Conservation (phyloP, 2,113 vertebrate species). For the Anolis sagrei region DNA sequence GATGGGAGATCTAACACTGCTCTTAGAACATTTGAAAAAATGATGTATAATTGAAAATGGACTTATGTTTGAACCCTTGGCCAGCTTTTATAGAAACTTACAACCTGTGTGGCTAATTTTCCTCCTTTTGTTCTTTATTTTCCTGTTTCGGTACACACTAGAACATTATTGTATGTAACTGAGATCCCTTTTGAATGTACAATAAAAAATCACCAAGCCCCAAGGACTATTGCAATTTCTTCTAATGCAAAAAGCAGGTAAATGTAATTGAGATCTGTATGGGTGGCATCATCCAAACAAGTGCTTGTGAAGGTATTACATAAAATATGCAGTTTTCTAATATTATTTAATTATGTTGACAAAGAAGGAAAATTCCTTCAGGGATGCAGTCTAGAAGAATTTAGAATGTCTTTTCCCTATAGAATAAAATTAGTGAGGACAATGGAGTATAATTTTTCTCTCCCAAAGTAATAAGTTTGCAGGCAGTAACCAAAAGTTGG, state of each 20-base stretch:
- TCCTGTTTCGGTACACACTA: too few relatives aligned
- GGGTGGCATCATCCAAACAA: neutral
- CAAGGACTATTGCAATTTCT: neutral
- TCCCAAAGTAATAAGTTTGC: neutral
- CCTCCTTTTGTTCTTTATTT: too few relatives aligned
- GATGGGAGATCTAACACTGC: too few relatives aligned
- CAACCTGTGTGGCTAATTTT: too few relatives aligned
- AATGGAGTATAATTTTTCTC: neutral
- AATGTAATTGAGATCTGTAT: neutral
- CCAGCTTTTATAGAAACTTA: too few relatives aligned
- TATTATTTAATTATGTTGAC: neutral
- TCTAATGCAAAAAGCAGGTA: neutral
- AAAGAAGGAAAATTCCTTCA: neutral
- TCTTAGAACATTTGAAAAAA: too few relatives aligned
- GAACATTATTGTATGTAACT: too few relatives aligned
- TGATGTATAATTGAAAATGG: too few relatives aligned
- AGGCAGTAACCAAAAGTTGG: neutral
- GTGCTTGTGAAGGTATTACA: neutral
- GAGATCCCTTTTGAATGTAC: too few relatives aligned
- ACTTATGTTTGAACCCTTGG: too few relatives aligned
- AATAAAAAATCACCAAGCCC: neutral
- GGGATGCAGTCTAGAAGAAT: neutral
- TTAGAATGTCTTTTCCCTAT: neutral
- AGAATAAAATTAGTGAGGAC: slow-evolving; percentile 7
- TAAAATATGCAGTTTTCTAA: neutral